Evolutionary conservation across 2,113 vertebrate genomes (phyloP), one percentile per base, ranked within the genome.

Genomic region (Tupaia tana): DNA sequence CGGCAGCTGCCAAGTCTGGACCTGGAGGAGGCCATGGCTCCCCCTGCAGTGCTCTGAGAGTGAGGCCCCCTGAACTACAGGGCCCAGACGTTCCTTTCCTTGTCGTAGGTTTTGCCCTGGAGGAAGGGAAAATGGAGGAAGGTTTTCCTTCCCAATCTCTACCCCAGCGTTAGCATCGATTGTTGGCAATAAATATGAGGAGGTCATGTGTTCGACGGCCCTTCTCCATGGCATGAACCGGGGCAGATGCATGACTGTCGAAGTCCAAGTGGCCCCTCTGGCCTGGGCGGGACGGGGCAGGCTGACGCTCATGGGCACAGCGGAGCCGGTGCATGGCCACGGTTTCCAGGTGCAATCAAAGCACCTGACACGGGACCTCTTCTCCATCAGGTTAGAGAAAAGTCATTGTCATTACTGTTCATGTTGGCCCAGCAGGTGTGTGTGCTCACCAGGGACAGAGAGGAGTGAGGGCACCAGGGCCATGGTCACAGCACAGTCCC

Each of bases 281-380:
- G 43, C 43, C 43, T 43, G 43, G 43, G 43, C 43, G 43, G 43
- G 43, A 6, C 6, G 43, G 43, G 6, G 43, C 43, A 43, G 43
- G 43, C 43, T 43, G 43, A 43, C 6, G 43, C 43, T 43, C 43
- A 43, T 6, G 6, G 43, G 43, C 43, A 43, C 43, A 43, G 43
- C 6, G 43, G 43, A 43, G 43, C 43, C 43, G 43, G 43, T 43
- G 43, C 43, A 43, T 6, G 43, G 43, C 43, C 43, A 43, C 43
- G 43, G 43, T 88, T 90, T 87, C 73, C 83, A 75, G 92, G 95
- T 83, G 86, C 59, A 2, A 92, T 58, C 54, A 24, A 88, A 95
- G 43, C 43, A 43, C 43, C 43, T 43, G 43, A 43, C 43, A 43
- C 4, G 43, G 43, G 43, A 43, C 43, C 43, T 43, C 43, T 43